A percentile compares a stretch with the other conserved stretches of the same genome.
Evolutionary conservation across 2,113 vertebrate species (phyloP).

Genomic region (Plecotus auritus): DNA sequence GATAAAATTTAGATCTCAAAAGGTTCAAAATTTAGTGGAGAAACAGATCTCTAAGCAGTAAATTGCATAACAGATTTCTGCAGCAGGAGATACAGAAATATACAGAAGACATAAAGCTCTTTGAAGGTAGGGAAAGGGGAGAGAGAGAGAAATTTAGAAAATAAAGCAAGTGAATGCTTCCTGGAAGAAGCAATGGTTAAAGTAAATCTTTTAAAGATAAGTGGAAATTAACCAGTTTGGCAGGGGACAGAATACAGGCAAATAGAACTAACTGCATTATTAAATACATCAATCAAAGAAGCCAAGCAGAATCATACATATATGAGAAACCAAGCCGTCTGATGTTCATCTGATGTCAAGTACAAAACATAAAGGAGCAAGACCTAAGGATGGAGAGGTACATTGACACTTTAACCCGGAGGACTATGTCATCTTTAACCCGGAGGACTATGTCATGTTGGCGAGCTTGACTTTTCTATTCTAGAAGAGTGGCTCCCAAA

Average conservation of each 20-base stretch:
- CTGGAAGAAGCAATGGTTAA: neutral
- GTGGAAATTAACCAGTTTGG: neutral
- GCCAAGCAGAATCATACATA: neutral
- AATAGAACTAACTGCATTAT: neutral
- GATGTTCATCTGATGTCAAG: neutral
- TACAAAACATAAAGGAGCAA: neutral
- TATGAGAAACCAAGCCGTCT: neutral
- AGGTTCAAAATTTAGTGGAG: neutral
- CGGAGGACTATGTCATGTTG: neutral
- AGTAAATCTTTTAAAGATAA: neutral
- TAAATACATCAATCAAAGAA: neutral
- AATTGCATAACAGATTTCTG: neutral
- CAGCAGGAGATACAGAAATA: neutral
- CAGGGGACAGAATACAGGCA: neutral
- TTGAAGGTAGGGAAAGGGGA: fast-evolving
- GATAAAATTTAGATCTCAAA: neutral
- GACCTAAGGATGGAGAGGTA: neutral
- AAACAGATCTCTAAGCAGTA: neutral
- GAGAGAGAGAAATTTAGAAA: neutral
- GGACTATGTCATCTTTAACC: neutral
- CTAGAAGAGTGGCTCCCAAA: neutral
- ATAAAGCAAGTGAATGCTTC: neutral
- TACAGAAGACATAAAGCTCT: neutral
- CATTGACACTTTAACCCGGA: neutral
- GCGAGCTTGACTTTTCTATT: neutral